Evolutionary conservation across 2,888 invertebrate species (phyloP).

Genomic region (Tachina grossa): DNA sequence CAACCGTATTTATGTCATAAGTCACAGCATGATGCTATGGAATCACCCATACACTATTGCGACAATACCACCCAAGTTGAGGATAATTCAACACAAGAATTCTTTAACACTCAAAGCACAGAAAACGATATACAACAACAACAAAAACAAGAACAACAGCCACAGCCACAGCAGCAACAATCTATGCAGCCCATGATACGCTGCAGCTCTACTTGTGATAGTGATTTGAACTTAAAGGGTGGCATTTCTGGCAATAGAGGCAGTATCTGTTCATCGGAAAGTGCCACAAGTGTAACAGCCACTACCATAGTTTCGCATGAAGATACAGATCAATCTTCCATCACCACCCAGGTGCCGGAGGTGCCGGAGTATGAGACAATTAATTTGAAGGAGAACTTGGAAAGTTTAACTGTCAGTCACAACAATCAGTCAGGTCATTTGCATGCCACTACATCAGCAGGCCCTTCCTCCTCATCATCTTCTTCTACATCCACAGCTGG

Average conservation of each 20-base stretch:
- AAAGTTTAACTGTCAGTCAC: constrained; percentile 41
- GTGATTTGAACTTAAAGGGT: constrained; percentile 75
- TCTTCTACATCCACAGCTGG: constrained; percentile 59
- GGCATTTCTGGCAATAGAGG: constrained; percentile 48
- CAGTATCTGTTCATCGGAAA: constrained; percentile 68
- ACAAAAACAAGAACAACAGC: constrained; percentile 73
- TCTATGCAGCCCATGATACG: constrained; percentile 72
- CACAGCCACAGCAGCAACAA: constrained; percentile 72
- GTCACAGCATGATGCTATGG: constrained; percentile 79
- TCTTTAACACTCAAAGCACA: constrained; percentile 69
- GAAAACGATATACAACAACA: constrained; percentile 73
- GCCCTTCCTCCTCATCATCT: constrained; percentile 56
- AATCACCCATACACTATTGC: constrained; percentile 82
- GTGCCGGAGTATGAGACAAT: constrained; percentile 58
- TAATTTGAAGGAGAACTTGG: constrained; percentile 56
- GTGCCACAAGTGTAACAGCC: constrained; percentile 71
- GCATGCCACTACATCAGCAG: constrained; percentile 39
- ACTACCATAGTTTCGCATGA: constrained; percentile 66
- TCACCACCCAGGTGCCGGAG: constrained; percentile 61
- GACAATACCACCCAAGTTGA: constrained; percentile 82
- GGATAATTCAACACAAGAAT: constrained; percentile 76
- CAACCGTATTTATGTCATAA: constrained; percentile 73
- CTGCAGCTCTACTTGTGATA: constrained; percentile 71
- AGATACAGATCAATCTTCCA: constrained; percentile 66
- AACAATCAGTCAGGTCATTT: constrained; percentile 42